Evolutionary conservation across 2,888 invertebrate species (phyloP).

Genomic region (Hyalella azteca): DNA sequence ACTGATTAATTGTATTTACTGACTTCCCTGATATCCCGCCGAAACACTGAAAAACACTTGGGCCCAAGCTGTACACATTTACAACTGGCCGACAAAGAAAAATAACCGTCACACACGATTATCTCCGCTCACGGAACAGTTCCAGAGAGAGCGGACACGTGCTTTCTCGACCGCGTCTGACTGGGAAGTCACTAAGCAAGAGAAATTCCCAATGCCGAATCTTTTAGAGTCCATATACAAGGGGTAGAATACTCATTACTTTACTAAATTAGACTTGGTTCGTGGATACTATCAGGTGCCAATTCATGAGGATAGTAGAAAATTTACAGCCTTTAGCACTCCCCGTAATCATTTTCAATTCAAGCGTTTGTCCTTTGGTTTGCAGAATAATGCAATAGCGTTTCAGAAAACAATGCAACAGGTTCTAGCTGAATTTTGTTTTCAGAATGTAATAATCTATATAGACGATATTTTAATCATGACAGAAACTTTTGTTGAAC

Average conservation of each 20-base stretch:
- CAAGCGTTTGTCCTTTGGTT: not conserved
- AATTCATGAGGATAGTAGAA: not conserved
- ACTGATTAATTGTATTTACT: too few relatives aligned
- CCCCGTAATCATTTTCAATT: not conserved
- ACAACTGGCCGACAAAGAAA: too few relatives aligned
- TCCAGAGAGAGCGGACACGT: too few relatives aligned
- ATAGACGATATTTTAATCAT: slow-evolving; percentile 9
- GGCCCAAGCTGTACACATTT: too few relatives aligned
- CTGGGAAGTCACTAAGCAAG: not conserved
- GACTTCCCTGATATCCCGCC: too few relatives aligned
- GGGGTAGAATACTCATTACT: not conserved
- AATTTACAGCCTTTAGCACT: not conserved
- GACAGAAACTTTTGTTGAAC: not conserved
- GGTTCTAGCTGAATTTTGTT: not conserved
- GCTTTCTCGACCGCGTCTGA: too few relatives aligned
- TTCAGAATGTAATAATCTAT: not conserved
- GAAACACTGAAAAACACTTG: too few relatives aligned
- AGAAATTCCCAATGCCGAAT: not conserved
- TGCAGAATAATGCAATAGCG: not conserved
- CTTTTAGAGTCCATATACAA: not conserved
- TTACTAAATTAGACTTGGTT: not conserved
- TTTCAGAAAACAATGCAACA: slow-evolving; percentile 1
- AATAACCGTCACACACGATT: too few relatives aligned
- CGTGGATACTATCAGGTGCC: slow-evolving; percentile 16
- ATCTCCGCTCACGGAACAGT: too few relatives aligned